Base-by-base conservation (phyloP, 30 jellyfish, hydroid and myxozoan species). In the Chironex yamaguchii region DNA sequence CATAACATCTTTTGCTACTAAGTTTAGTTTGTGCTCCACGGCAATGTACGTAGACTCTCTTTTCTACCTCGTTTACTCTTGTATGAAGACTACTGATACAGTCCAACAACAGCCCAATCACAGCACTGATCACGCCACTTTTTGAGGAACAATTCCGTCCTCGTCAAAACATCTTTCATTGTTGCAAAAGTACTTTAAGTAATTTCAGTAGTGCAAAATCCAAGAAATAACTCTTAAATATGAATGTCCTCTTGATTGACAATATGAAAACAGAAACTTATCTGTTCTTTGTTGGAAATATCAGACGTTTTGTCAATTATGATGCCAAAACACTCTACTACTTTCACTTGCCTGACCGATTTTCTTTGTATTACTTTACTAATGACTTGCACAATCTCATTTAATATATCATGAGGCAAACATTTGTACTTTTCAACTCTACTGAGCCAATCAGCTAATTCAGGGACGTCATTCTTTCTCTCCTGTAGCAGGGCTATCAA, bases 361-460 rank as follows among this genome's bases (percentile, higher is more conserved):
- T 74, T 76, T 36, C 87, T 74, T 74, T 30, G 87, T 67, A 74
- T 76, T 3, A 72, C 84, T 34, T 78, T 78, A 62, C 82, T 78
- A 62, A 52, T 28, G 90, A 30, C 81, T 78, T 78, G 90, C 12
- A 78, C 80, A 66, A 66, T 78, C 62, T 78, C 90, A 78, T 78
- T 78, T 13, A 34, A 74, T 4, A 49, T 67, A 74, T 74, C 87
- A 28, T 36, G 84, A 50, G 87, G 53, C 76, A 75, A 76, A 58
- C 76, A 75, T 50, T 75, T 75, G 62, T 78, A 78, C 68, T 52
- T 78, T 36, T 52, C 69, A 80, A 29, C 90, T 62, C 90, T 58
- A 49, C 62, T 78, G 35, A 58, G 90, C 90, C 90, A 78, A 27
- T 79, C 90, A 52, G 81, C 90, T 78, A 36, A 74, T 74, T 74